Evolutionary conservation across 2,888 invertebrate species (phyloP).

Genomic region (Drosophila pseudotalamancana): DNA sequence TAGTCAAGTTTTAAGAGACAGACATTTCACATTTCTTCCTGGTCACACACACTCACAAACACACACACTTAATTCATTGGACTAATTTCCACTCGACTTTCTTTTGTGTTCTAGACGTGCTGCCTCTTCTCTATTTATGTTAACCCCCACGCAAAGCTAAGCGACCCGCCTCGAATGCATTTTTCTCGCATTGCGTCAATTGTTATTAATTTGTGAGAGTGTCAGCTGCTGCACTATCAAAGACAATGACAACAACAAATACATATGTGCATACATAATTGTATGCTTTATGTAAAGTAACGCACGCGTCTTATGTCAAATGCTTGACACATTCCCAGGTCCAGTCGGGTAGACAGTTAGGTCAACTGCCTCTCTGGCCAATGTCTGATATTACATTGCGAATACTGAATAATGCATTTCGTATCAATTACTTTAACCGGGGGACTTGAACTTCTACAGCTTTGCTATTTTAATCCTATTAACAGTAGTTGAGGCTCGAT

Average conservation of each 20-base stretch:
- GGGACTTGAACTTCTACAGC: slow-evolving; percentile 1
- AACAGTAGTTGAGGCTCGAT: too few species aligned
- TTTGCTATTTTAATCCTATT: slow-evolving; percentile 13
- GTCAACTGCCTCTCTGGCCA: slow-evolving; percentile 55
- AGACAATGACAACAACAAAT: slow-evolving; percentile 37
- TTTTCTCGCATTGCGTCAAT: slow-evolving; percentile 63
- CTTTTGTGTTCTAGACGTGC: slow-evolving; percentile 25
- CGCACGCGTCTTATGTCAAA: slow-evolving; percentile 58
- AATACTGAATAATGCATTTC: slow-evolving; percentile 10
- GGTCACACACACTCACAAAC: slow-evolving; percentile 38
- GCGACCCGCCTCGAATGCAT: slow-evolving; percentile 8
- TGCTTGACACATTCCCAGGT: slow-evolving; percentile 29
- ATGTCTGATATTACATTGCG: slow-evolving; percentile 18
- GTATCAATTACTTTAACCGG: slow-evolving; percentile 18
- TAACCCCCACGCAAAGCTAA: slow-evolving; percentile 15
- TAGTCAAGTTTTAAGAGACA: slow-evolving; percentile 1
- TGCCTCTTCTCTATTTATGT: slow-evolving; percentile 39
- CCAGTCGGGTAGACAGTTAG: not conserved
- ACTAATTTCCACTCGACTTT: slow-evolving; percentile 67
- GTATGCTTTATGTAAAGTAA: slow-evolving; percentile 26
- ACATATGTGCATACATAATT: not conserved
- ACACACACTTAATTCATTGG: slow-evolving; percentile 42
- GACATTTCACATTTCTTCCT: slow-evolving; percentile 58
- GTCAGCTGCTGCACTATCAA: slow-evolving; percentile 55
- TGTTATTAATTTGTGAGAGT: slow-evolving; percentile 76